These are phyloP conservation scores for Heliconius charithonia DNA, from an alignment of 2,888 invertebrate genomes.

Conservation along the genomic window DNA sequence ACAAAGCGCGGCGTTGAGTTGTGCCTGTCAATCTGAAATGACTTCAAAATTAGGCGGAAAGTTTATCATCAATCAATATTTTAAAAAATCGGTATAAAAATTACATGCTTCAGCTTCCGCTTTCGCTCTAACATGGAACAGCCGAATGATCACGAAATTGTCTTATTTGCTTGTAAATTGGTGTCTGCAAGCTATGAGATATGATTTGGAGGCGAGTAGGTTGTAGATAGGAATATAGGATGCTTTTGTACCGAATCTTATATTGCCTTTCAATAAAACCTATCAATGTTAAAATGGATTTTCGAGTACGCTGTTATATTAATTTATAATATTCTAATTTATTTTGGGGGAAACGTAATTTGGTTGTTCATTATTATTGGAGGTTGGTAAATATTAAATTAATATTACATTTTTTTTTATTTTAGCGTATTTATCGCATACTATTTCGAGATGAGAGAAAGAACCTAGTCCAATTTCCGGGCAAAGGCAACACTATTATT, in stretches of 20 bases:
- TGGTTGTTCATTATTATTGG: not conserved
- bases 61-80: no score
- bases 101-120: constrained; percentile 34
- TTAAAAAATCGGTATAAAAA: no score
- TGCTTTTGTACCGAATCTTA: constrained; percentile 35
- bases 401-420: not conserved
- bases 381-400: not conserved
- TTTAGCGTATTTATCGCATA: not conserved
- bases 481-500: not conserved
- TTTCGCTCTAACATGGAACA: constrained; percentile 19
- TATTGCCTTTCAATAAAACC: constrained; percentile 39
- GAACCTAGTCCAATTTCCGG: not conserved
- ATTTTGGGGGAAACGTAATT: not conserved
- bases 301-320: constrained; percentile 25
- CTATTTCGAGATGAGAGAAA: not conserved
- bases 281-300: constrained; percentile 35
- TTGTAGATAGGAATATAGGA: constrained; percentile 34
- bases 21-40: no score
- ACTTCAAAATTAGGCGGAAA: no score
- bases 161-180: constrained; percentile 58
- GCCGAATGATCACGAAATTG: constrained; percentile 52
- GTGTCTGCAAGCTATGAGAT: constrained; percentile 51
- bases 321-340: constrained; percentile 21
- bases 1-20: no score
- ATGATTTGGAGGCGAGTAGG: constrained; percentile 47